Evolutionary conservation across 2,113 vertebrate genomes (phyloP).

Genomic region (Nerophis ophidion): DNA sequence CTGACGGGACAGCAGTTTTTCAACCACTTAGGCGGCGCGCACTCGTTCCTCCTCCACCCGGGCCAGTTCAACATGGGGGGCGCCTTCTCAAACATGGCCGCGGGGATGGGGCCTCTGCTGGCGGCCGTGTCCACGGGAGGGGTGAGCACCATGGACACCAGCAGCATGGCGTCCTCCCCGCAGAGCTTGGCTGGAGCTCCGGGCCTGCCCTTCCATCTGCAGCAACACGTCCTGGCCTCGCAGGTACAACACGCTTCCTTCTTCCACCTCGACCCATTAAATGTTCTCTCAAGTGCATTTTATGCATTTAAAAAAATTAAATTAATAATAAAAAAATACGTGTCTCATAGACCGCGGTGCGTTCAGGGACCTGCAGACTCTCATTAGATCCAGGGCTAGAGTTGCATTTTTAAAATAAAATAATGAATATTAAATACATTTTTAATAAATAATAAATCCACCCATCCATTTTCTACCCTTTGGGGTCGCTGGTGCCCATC

Average conservation of each 20-base stretch:
- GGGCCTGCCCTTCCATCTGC: slow-evolving; percentile 90
- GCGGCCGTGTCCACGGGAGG: slow-evolving; percentile 88
- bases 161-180: slow-evolving; percentile 80
- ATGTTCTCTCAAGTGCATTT: too few relatives aligned
- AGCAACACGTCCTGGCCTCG: slow-evolving; percentile 94
- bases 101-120: slow-evolving; percentile 89
- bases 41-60: slow-evolving; percentile 91
- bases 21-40: slow-evolving; percentile 81
- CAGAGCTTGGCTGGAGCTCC: slow-evolving; percentile 82
- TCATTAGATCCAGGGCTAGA: background rate
- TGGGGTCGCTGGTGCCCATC: too few relatives aligned
- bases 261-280: background rate
- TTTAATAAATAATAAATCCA: too few relatives aligned
- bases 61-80: slow-evolving; percentile 94
- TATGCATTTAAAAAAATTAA: background rate
- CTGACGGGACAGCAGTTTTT: slow-evolving; percentile 94
- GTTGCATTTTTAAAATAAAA: too few relatives aligned
- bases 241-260: slow-evolving; percentile 78
- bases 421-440: too few relatives aligned
- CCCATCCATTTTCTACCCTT: too few relatives aligned
- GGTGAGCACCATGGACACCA: slow-evolving; percentile 81
- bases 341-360: too few relatives aligned
- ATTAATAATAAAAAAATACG: background rate
- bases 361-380: background rate
- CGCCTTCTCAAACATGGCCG: slow-evolving; percentile 91